phyloP scores from a whole-genome alignment of 2,888 invertebrate species.

The Plagodis pulveraria region DNA sequence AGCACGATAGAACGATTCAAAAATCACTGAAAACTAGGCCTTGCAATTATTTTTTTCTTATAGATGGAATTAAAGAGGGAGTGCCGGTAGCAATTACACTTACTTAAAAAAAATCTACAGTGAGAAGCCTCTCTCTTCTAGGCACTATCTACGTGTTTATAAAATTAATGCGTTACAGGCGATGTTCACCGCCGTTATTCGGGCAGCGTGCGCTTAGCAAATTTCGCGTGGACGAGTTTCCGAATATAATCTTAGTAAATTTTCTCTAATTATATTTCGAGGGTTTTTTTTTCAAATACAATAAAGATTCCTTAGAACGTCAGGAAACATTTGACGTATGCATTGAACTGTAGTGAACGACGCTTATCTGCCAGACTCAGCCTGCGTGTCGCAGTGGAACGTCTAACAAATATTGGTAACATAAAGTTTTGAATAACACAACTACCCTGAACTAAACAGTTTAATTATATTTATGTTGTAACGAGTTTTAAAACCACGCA shows the following conservation, averaged over 20 bases:
- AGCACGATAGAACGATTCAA: constrained; percentile 8
- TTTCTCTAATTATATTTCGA: background rate
- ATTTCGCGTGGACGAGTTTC: too few species aligned
- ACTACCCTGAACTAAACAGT: constrained; percentile 22
- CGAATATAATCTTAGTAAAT: too few species aligned
- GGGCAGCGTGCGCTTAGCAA: too few species aligned
- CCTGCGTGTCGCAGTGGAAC: constrained; percentile 14
- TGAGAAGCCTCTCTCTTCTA: too few species aligned
- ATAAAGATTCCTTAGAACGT: constrained; percentile 1
- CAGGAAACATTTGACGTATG: constrained; percentile 23
- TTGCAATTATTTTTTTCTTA: too few species aligned
- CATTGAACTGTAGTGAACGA: constrained; percentile 7
- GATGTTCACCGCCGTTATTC: too few species aligned
- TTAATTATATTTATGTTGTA: constrained; percentile 1
- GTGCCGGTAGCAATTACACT: too few species aligned
- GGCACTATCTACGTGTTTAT: too few species aligned
- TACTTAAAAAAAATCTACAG: too few species aligned
- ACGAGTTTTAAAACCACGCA: constrained; percentile 2
- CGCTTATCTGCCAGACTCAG: constrained; percentile 16
- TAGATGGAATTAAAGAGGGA: too few species aligned
- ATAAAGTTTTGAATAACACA: constrained; percentile 27
- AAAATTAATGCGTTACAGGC: too few species aligned
- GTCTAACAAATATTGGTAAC: constrained; percentile 7
- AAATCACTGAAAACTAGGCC: background rate
- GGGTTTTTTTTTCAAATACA: constrained; percentile 4